Percentiles rank a stretch among this genome's conserved stretches.
Conservation (phyloP, 1,140 invertebrate genomes). For the Melanaphis sacchari region DNA sequence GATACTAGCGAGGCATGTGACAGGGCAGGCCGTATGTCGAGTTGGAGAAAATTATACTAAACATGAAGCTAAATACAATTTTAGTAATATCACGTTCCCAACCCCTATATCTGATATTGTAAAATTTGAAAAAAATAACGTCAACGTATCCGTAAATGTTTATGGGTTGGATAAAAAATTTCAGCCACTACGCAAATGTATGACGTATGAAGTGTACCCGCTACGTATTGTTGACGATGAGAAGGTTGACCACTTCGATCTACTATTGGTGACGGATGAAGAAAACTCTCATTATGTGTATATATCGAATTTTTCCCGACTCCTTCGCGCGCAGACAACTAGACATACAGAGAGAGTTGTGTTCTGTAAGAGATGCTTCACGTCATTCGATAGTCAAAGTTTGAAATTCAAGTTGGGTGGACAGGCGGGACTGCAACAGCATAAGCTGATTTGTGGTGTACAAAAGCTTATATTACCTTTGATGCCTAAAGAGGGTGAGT, state of each 20-base stretch:
- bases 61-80: too few relatives aligned
- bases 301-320: background rate
- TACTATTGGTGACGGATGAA: background rate
- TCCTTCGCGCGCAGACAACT: background rate
- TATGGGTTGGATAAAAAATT: background rate
- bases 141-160: background rate
- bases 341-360: background rate
- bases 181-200: background rate
- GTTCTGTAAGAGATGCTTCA: slow-evolving; percentile 12
- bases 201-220: background rate
- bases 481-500: background rate
- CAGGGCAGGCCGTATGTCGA: background rate
- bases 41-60: too few relatives aligned
- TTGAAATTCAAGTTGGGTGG: background rate
- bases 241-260: background rate
- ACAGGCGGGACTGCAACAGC: background rate
- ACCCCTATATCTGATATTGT: background rate
- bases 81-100: background rate
- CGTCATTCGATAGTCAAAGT: background rate
- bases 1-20: background rate
- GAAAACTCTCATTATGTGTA: background rate
- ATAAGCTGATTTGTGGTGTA: background rate
- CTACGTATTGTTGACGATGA: too few relatives aligned
- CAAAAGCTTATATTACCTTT: background rate
- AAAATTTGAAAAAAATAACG: slow-evolving; percentile 21